phyloP scores from a whole-genome alignment of 2,888 invertebrate genomes.

The Himalopsyche anomala region DNA sequence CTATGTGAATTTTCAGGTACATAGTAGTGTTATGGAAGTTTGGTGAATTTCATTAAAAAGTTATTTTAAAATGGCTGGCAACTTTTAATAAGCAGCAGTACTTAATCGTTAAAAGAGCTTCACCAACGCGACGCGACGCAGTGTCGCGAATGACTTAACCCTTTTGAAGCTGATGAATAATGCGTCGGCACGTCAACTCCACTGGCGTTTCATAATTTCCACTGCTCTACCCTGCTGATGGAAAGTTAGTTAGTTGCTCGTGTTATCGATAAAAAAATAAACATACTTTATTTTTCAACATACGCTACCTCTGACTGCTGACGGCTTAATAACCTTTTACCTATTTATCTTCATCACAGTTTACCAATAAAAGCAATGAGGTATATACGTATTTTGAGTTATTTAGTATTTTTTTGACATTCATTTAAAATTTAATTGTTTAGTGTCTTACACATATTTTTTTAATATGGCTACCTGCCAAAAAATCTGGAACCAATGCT shows the following conservation, averaged over 20 bases:
- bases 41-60: neutral
- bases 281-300: neutral
- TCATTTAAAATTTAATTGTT: too few species aligned
- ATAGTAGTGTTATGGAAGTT: neutral
- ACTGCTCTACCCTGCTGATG: neutral
- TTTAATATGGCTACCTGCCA: too few species aligned
- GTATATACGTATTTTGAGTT: too few species aligned
- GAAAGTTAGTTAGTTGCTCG: neutral
- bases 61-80: neutral
- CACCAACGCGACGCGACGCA: neutral
- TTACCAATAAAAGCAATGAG: too few species aligned
- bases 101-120: neutral
- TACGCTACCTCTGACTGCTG: neutral
- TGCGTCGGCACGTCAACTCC: constrained; percentile 19
- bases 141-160: constrained; percentile 3
- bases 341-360: too few species aligned
- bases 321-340: neutral
- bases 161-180: constrained; percentile 5
- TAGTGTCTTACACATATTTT: too few species aligned
- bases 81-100: neutral
- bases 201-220: constrained; percentile 12
- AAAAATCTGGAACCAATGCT: too few species aligned
- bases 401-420: too few species aligned
- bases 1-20: neutral
- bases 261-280: neutral